These are phyloP conservation scores for Hypotaenidia okinawae DNA, from an alignment of 2,797 vertebrate species.

Conservation along the genomic window DNA sequence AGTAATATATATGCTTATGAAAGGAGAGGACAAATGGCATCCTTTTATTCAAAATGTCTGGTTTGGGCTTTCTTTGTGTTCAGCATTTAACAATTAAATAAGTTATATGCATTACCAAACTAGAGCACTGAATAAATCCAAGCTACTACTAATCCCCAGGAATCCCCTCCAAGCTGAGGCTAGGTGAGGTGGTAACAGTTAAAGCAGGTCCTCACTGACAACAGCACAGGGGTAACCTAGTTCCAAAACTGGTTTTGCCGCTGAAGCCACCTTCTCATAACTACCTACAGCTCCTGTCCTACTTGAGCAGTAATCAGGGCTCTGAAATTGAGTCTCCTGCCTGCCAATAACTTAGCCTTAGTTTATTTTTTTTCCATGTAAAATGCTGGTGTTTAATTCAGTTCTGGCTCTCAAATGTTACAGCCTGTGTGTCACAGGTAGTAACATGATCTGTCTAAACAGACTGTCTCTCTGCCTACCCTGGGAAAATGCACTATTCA, in stretches of 20 bases:
- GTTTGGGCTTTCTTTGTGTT: accelerated
- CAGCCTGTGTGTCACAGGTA: neutral
- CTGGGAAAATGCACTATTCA: neutral
- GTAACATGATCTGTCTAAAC: neutral
- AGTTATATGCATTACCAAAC: neutral
- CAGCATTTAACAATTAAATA: neutral
- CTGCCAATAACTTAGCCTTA: neutral
- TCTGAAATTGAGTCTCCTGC: neutral
- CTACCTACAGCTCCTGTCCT: neutral
- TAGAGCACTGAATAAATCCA: neutral
- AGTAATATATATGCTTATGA: neutral
- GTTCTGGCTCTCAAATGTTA: neutral
- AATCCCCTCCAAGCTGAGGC: neutral
- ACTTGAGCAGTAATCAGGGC: neutral
- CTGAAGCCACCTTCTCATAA: neutral
- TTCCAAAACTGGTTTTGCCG: neutral
- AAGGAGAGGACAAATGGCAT: neutral
- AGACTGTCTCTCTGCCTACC: neutral
- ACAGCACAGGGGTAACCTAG: neutral
- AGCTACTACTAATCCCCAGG: neutral
- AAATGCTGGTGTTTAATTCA: neutral
- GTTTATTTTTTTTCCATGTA: neutral
- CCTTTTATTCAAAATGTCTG: neutral
- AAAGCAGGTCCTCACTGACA: neutral
- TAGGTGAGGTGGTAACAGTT: neutral